These are phyloP conservation scores for Magallana ariakensis DNA, from an alignment of 1,140 invertebrate genomes.

Conservation along the genomic window DNA sequence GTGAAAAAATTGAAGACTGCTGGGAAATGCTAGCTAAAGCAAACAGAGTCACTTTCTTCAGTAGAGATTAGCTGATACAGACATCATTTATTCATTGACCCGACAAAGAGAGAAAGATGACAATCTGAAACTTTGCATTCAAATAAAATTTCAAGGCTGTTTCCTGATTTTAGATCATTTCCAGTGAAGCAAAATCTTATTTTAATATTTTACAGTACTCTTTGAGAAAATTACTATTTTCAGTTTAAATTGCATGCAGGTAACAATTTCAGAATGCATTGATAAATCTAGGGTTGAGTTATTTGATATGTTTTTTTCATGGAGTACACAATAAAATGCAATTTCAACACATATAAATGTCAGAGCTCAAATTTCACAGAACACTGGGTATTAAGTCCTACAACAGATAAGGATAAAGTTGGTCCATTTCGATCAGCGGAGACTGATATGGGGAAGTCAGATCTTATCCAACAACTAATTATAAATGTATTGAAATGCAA, in stretches of 20 bases:
- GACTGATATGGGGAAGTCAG: not conserved
- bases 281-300: not conserved
- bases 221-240: not conserved
- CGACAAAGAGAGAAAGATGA: too few relatives aligned
- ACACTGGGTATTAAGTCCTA: not conserved
- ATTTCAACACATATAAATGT: not conserved
- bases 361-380: slow-evolving; percentile 13
- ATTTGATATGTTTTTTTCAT: not conserved
- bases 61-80: not conserved
- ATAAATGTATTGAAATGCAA: not conserved
- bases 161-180: too few relatives aligned
- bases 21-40: slow-evolving; percentile 9
- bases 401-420: not conserved
- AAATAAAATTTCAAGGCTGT: too few relatives aligned
- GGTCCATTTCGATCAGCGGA: not conserved
- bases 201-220: not conserved
- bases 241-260: not conserved
- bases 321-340: not conserved
- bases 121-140: too few relatives aligned
- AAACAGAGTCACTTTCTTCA: not conserved
- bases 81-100: not conserved
- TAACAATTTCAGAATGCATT: not conserved
- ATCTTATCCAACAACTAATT: not conserved
- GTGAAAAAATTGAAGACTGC: slow-evolving; percentile 2
- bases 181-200: too few relatives aligned